These are phyloP conservation scores for Drosophila eohydei DNA, from an alignment of 2,888 invertebrate genomes.

Conservation along the genomic window DNA sequence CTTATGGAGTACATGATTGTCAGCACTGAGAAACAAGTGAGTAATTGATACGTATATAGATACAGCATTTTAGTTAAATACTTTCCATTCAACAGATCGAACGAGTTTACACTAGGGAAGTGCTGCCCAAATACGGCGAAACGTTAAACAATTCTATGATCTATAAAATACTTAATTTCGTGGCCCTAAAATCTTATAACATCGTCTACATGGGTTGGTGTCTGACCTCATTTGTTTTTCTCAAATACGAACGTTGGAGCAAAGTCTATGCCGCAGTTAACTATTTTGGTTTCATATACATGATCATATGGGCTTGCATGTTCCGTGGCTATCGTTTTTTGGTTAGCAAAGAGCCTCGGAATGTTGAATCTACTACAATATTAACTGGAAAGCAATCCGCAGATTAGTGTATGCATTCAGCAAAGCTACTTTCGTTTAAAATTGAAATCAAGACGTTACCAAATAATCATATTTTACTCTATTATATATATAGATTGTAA, in stretches of 20 bases:
- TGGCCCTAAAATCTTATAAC: conserved; percentile 90
- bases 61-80: not conserved
- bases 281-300: conserved; percentile 89
- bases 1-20: conserved; percentile 95
- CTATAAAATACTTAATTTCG: conserved; percentile 85
- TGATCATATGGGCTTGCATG: conserved; percentile 87
- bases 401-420: conserved; percentile 28
- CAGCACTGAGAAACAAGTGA: conserved; percentile 93
- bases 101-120: conserved; percentile 64
- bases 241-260: conserved; percentile 90
- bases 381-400: conserved; percentile 36
- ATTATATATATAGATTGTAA: conserved; percentile 1
- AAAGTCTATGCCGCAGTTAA: conserved; percentile 88
- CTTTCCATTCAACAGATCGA: conserved; percentile 60
- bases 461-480: conserved; percentile 1
- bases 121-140: conserved; percentile 70
- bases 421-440: not conserved
- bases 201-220: conserved; percentile 94
- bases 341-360: not conserved
- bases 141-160: conserved; percentile 63
- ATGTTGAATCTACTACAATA: not conserved
- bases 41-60: conserved; percentile 63
- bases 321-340: conserved; percentile 57
- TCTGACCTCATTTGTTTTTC: conserved; percentile 90
- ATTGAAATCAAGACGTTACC: conserved; percentile 6